A percentile compares a stretch with the other conserved stretches of the same genome.
phyloP scores from a whole-genome alignment of 2,797 vertebrate genomes.

The Emys orbicularis region DNA sequence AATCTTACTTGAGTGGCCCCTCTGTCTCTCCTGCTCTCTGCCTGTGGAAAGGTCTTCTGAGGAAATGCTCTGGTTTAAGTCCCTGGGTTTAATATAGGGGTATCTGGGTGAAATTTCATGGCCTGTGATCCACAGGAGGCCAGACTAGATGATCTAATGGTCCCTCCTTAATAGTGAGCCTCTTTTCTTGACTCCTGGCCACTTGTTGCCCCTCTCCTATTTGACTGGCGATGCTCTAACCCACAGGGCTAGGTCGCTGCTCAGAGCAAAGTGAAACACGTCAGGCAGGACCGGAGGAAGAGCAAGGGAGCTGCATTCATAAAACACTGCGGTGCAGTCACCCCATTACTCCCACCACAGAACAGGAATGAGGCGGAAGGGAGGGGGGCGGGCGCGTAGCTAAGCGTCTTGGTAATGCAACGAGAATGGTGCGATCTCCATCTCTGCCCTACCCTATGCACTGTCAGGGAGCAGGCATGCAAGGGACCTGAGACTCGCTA shows the following conservation, averaged over 20 bases:
- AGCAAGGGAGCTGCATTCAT: background rate
- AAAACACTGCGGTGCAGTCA: background rate
- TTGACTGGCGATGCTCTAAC: background rate
- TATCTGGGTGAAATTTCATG: background rate
- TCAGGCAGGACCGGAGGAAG: background rate
- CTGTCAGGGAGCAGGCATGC: too few relatives aligned
- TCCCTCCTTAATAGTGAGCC: too few relatives aligned
- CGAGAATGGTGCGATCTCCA: too few relatives aligned
- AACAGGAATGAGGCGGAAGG: background rate
- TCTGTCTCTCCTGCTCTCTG: background rate
- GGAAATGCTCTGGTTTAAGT: background rate
- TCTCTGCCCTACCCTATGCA: too few relatives aligned
- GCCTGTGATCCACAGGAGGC: background rate
- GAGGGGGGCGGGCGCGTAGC: background rate
- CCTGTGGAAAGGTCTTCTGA: background rate
- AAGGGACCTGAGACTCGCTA: too few relatives aligned
- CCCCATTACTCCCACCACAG: background rate
- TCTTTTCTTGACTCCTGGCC: background rate
- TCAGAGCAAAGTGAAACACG: background rate
- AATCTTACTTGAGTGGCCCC: background rate
- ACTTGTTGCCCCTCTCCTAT: background rate
- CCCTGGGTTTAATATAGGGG: background rate
- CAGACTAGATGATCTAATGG: background rate
- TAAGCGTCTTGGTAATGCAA: too few relatives aligned
- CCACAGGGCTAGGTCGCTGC: too few relatives aligned